phyloP scores from a whole-genome alignment of 1,140 invertebrate species.

The Drosophila tsacasi region DNA sequence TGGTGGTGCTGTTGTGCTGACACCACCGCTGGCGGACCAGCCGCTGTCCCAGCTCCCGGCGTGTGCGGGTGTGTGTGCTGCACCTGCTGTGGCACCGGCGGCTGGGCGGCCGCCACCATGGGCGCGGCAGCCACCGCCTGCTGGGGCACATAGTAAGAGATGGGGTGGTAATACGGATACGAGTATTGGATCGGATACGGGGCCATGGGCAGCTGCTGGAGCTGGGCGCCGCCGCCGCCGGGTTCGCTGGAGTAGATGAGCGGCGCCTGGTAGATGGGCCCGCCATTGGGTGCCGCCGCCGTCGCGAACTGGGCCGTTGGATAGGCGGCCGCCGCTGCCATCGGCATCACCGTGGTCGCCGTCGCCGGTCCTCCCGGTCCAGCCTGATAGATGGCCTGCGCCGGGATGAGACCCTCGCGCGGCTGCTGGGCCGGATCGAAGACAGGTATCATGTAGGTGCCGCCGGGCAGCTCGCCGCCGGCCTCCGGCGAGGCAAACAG shows the following conservation, averaged over 20 bases:
- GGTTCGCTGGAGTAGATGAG: conserved; percentile 83
- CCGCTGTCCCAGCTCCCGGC: conserved; percentile 56
- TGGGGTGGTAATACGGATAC: conserved; percentile 82
- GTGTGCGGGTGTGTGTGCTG: conserved; percentile 40
- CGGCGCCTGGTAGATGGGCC: conserved; percentile 81
- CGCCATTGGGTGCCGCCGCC: conserved; percentile 71
- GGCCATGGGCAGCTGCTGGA: conserved; percentile 82
- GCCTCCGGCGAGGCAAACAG: conserved; percentile 70
- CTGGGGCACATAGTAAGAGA: conserved; percentile 82
- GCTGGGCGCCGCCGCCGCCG: conserved; percentile 61
- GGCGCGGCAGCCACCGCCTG: conserved; percentile 65
- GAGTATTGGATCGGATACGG: conserved; percentile 83
- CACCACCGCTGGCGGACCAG: conserved; percentile 69
- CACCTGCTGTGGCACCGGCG: conserved; percentile 45
- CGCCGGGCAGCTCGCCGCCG: conserved; percentile 70
- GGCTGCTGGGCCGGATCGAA: conserved; percentile 81
- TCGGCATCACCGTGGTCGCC: conserved; percentile 72
- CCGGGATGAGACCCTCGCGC: conserved; percentile 70
- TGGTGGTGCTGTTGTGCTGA: conserved; percentile 48
- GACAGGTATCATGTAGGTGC: conserved; percentile 85
- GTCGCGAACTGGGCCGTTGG: conserved; percentile 73
- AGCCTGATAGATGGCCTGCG: conserved; percentile 80
- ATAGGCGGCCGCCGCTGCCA: conserved; percentile 73
- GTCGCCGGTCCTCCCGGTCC: conserved; percentile 58
- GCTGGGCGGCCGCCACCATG: conserved; percentile 57